Evolutionary conservation across 2,888 invertebrate genomes (phyloP).

Genomic region (Entomobrya multifasciata): DNA sequence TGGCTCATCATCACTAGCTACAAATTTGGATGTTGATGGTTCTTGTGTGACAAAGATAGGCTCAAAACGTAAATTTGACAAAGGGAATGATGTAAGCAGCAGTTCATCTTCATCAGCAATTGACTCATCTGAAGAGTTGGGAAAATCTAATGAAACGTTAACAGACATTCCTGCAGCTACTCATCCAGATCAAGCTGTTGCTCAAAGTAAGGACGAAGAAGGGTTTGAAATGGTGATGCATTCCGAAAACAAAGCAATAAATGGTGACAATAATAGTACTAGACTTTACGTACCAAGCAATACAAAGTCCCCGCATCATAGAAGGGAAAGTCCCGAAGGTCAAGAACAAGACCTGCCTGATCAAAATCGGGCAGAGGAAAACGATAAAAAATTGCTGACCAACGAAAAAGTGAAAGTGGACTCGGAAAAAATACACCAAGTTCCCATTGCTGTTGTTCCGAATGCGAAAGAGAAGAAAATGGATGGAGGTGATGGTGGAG

Average conservation of each 20-base stretch:
- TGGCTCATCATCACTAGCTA: neutral
- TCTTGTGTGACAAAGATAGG: conserved; percentile 52
- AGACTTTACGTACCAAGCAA: conserved; percentile 46
- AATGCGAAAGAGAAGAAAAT: conserved; percentile 71
- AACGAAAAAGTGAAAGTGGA: neutral
- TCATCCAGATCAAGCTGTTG: conserved; percentile 31
- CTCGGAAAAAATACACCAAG: neutral
- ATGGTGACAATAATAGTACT: conserved; percentile 7
- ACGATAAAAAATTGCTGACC: neutral
- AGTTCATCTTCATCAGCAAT: conserved; percentile 50
- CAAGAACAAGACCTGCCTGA: conserved; percentile 76
- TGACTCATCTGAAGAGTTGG: conserved; percentile 74
- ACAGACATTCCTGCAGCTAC: conserved; percentile 63
- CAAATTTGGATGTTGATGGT: conserved; percentile 11
- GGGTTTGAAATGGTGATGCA: conserved; percentile 68
- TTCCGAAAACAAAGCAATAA: conserved; percentile 41
- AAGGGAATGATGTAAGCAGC: conserved; percentile 65
- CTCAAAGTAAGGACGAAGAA: conserved; percentile 37
- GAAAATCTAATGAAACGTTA: conserved; percentile 73
- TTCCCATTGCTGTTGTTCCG: conserved; percentile 36
- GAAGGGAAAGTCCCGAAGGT: conserved; percentile 76
- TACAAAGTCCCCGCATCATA: conserved; percentile 61
- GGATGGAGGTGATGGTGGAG: conserved; percentile 65
- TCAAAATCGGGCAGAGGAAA: conserved; percentile 33
- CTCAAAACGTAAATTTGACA: conserved; percentile 70